phyloP scores from a whole-genome alignment of 2,797 vertebrate genomes.

The Menidia menidia region DNA sequence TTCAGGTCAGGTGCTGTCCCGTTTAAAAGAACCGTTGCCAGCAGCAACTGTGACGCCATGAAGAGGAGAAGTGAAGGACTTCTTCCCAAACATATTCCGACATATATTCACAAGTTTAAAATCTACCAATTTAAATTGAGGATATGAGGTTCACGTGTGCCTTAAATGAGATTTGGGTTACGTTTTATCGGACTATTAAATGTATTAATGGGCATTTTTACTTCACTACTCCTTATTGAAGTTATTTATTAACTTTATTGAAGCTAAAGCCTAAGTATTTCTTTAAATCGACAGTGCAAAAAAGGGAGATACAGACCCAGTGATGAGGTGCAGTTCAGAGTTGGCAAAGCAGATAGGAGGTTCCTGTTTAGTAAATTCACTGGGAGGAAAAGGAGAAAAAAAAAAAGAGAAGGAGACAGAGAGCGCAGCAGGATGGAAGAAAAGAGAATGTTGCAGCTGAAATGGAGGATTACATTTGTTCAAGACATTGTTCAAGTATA shows the following conservation, averaged over 20 bases:
- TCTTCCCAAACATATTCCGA: constrained; percentile 4
- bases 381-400: constrained; percentile 59
- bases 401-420: constrained; percentile 49
- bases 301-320: constrained; percentile 75
- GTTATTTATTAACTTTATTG: not conserved
- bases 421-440: constrained; percentile 50
- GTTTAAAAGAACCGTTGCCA: constrained; percentile 33
- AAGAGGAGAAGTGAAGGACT: not conserved
- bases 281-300: constrained; percentile 19
- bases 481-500: constrained; percentile 17
- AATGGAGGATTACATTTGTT: constrained; percentile 7
- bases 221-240: not conserved
- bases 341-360: constrained; percentile 68
- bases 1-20: constrained; percentile 52
- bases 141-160: no score
- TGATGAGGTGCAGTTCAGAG: constrained; percentile 63
- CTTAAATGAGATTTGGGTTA: not conserved
- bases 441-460: constrained; percentile 37
- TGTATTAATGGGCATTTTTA: not conserved
- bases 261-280: not conserved
- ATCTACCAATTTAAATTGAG: no score
- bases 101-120: not conserved
- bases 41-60: constrained; percentile 33
- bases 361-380: constrained; percentile 62
- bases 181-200: not conserved